phyloP scores from a whole-genome alignment of 1,140 invertebrate species.

The Cotesia vestalis region DNA sequence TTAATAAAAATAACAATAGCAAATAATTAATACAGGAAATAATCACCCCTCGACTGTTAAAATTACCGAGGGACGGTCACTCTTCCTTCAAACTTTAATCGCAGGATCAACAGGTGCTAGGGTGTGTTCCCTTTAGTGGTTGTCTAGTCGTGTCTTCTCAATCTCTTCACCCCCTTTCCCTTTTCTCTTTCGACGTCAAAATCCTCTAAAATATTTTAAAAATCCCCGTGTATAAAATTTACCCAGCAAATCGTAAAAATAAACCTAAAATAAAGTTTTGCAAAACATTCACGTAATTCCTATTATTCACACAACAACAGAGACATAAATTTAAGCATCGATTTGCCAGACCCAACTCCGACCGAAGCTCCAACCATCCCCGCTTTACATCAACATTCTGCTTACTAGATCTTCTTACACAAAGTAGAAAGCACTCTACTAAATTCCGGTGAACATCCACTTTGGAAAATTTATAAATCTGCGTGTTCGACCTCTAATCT shows the following conservation, averaged over 20 bases:
- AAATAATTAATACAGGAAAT: neutral
- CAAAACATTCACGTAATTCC: no score
- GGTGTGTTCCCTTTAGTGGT: slow-evolving; percentile 26
- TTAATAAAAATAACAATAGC: neutral
- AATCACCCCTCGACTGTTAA: slow-evolving; percentile 26
- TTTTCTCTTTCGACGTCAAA: neutral
- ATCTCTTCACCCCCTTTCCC: slow-evolving; percentile 1
- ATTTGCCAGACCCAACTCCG: no score
- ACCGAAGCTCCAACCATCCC: no score
- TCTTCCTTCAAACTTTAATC: slow-evolving; percentile 58
- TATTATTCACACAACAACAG: no score
- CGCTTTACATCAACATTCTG: no score
- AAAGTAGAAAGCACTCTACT: no score
- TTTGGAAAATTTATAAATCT: no score
- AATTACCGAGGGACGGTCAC: slow-evolving; percentile 49
- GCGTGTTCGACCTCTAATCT: no score
- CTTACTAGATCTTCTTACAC: no score
- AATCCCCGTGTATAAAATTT: neutral
- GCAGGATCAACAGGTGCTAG: slow-evolving; percentile 60
- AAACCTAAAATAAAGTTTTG: slow-evolving; percentile 6
- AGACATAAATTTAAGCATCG: no score
- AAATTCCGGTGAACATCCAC: no score
- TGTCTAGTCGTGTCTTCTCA: slow-evolving; percentile 27
- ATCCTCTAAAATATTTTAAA: neutral
- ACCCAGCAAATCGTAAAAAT: neutral